phyloP scores from a whole-genome alignment of 2,888 invertebrate species.

The Anticlea derivata region DNA sequence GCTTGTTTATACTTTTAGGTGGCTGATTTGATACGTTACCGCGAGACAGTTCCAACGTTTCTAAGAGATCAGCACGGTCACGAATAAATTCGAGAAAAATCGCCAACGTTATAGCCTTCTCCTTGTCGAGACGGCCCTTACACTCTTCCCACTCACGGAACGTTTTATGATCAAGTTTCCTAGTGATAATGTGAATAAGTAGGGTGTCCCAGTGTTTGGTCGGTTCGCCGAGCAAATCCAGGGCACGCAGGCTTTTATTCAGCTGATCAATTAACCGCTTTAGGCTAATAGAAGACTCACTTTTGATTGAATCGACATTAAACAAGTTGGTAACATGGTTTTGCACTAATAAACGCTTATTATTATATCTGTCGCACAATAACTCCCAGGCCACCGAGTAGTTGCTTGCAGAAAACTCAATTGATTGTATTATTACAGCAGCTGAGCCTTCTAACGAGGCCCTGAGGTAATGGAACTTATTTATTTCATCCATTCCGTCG shows the following conservation, averaged over 20 bases:
- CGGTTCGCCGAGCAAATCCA: constrained; percentile 35
- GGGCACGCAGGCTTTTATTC: constrained; percentile 37
- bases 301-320: constrained; percentile 29
- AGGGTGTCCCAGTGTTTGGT: constrained; percentile 36
- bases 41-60: constrained; percentile 24
- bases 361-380: constrained; percentile 36
- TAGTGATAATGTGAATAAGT: constrained; percentile 37
- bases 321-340: constrained; percentile 37
- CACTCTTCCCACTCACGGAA: constrained; percentile 39
- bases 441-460: constrained; percentile 36
- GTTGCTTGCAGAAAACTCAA: constrained; percentile 30
- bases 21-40: background rate
- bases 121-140: constrained; percentile 24
- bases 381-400: constrained; percentile 37
- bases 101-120: background rate
- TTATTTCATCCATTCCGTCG: constrained; percentile 35
- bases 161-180: constrained; percentile 36
- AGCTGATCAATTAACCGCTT: constrained; percentile 32
- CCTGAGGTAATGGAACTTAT: constrained; percentile 39
- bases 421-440: constrained; percentile 32
- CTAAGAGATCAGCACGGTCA: constrained; percentile 35
- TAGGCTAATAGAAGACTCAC: constrained; percentile 31
- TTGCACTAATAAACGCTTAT: constrained; percentile 28
- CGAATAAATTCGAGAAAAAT: background rate
- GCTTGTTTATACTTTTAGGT: background rate